Evolutionary conservation across 2,797 vertebrate genomes (phyloP), one percentile per base, ranked within the genome.

Genomic region (Mionectes olivaceus): DNA sequence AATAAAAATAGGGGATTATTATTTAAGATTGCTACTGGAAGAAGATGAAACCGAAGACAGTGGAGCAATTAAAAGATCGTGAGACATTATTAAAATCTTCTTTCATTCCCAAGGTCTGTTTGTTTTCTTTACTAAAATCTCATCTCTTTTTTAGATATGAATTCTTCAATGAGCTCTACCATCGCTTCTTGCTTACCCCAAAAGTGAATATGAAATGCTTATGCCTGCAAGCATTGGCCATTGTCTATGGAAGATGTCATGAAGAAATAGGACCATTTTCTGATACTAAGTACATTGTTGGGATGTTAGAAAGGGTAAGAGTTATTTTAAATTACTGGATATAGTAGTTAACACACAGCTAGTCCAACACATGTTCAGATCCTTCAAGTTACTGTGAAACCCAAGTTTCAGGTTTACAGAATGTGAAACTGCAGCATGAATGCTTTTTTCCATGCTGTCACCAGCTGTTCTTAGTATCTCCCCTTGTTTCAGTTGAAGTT

Each of bases 191-290:
- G 97, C 99, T 99, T 53, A 99, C 99, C 23, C 99, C 99, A 83
- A 99, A 99, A 98, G 99, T 99, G 74, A 98, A 98, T 88, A 99
- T 99, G 99, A 99, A 99, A 98, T 99, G 99, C 97, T 97, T 99
- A 89, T 99, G 99, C 97, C 98, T 99, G 92, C 99, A 99, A 98
- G 99, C 99, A 5, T 97, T 99, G 78, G 97, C 99, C 30, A 99
- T 99, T 96, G 99, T 99, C 93, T 99, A 99, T n/a, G 99, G 99
- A 90, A 99, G 99, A 95, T 99, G 99, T 97, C 99, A 97, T 68
- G 99, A 99, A 96, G 99, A 99, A 97, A 99, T 99, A 46, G 99
- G 99, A 78, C 98, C 99, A 5, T 99, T 99, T 97, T 97, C 98
- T 22, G 99, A 99, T 97, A 99, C 99, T 7, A 99, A 99, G 97